Conservation (phyloP, 2,797 vertebrate genomes). For the Ibycter americanus region DNA sequence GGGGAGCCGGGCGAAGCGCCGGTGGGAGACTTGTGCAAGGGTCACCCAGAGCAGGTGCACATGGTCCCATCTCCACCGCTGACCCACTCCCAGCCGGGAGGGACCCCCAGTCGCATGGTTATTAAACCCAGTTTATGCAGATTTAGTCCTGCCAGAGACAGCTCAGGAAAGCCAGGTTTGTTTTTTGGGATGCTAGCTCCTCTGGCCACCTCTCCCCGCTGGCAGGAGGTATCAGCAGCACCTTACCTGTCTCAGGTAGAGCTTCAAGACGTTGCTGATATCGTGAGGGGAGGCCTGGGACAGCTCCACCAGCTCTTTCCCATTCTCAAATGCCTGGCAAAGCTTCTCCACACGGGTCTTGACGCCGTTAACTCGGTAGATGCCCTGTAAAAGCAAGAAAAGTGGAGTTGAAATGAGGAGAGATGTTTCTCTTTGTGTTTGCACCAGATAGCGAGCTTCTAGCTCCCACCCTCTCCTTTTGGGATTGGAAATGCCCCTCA, state of each 20-base stretch:
- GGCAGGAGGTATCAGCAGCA: not conserved
- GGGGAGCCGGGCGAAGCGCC: fast-evolving
- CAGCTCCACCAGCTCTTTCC: constrained; percentile 93
- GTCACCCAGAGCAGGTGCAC: fast-evolving
- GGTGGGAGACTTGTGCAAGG: not conserved
- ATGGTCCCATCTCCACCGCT: fast-evolving
- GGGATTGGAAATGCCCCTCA: not conserved
- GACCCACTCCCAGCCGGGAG: fast-evolving
- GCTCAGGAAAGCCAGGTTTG: no score
- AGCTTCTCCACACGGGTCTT: constrained; percentile 97
- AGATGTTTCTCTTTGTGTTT: not conserved
- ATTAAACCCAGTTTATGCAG: fast-evolving
- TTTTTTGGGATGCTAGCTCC: not conserved
- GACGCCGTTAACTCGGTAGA: constrained; percentile 95
- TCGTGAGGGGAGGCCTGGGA: constrained; percentile 94
- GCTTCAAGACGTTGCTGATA: constrained; percentile 96
- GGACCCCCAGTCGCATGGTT: fast-evolving
- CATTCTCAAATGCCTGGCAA: constrained; percentile 96
- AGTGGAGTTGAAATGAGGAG: fast-evolving
- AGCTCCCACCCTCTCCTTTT: not conserved
- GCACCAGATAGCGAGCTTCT: fast-evolving
- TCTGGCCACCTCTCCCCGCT: no score
- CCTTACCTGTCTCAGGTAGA: constrained; percentile 93
- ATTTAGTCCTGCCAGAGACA: not conserved
- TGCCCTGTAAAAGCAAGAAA: constrained; percentile 80